Percentiles rank a stretch among this genome's conserved stretches.
Conservation (phyloP, 2,888 invertebrate genomes). For the Petrolisthes cinctipes region DNA sequence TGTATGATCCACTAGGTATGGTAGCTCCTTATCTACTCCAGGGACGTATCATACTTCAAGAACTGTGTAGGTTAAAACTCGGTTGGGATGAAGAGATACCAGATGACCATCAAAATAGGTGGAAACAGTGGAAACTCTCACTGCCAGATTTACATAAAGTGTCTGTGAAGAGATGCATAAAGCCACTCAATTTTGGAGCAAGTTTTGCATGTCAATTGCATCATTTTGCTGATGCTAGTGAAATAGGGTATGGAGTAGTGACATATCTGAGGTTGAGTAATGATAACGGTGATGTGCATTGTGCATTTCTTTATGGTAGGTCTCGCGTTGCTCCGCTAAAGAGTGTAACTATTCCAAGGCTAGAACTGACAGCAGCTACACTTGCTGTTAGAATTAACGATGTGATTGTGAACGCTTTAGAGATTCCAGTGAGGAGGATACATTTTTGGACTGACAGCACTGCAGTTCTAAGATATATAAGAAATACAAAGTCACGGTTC, state of each 20-base stretch:
- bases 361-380: constrained; percentile 1
- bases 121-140: not conserved
- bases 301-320: constrained; percentile 10
- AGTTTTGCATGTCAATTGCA: constrained; percentile 2
- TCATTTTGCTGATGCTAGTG: constrained; percentile 18
- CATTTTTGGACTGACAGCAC: constrained; percentile 14
- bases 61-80: not conserved
- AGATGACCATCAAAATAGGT: not conserved
- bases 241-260: constrained; percentile 6
- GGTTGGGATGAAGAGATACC: not conserved
- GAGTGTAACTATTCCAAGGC: constrained; percentile 20
- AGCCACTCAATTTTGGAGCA: not conserved
- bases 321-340: constrained; percentile 7
- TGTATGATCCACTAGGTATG: constrained; percentile 7
- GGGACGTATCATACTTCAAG: not conserved
- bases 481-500: not conserved
- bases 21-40: not conserved
- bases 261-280: constrained; percentile 8
- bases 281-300: not conserved
- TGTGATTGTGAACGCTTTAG: not conserved
- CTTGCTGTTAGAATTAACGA: constrained; percentile 4
- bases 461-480: not conserved
- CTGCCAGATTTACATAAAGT: not conserved
- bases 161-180: not conserved
- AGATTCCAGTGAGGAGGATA: not conserved